Base-by-base conservation (phyloP, 2,888 invertebrate genomes). In the Pseudanteris insignis region DNA sequence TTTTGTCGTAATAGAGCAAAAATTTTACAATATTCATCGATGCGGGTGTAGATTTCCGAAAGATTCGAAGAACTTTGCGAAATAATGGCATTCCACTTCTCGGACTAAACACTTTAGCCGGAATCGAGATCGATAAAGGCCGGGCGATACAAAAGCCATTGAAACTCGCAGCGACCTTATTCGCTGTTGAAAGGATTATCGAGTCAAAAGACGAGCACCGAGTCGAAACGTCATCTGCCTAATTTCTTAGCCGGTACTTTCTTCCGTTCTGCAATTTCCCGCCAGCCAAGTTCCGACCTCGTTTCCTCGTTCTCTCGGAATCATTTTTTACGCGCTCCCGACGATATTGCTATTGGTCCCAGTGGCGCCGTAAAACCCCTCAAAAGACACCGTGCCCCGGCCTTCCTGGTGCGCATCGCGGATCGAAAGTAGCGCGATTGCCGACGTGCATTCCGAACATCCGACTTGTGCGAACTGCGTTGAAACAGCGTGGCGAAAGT, bases 381-480 rank as follows among this genome's bases (percentile, higher is more conserved):
- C 48, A 54, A 63, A 50, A 54, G 58, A 51, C 40, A 59, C 41
- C 48, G 40, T 43, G 51, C 53, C 38, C 47, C 44, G 2, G 44
- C 32, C 57, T 53, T 48, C 46, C 48, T 48, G 48, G 36, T 34
- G 14, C 13, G 36, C 36, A 18, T 40, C 34, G 10, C 21, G 9
- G 30, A 37, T 4, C 38, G 55, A 41, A 43, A 48, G 44, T 44
- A 32, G 41, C 44, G 41, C 44, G 54, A 61, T 54, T 54, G 60
- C 50, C 40, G 54, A 36, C 43, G 62, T 59, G 40, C 33, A 46
- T 63, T 62, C 60, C 67, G 33, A 54, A 30, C 44, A 10, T 37
- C 67, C 69, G 71, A 68, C 66, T 67, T 66, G 50, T 70, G 69
- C 70, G 68, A 71, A 71, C 63, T 62, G 50, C 57, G 41, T 26